Base-by-base conservation (phyloP, 2,888 invertebrate species). In the Apantesis nais region DNA sequence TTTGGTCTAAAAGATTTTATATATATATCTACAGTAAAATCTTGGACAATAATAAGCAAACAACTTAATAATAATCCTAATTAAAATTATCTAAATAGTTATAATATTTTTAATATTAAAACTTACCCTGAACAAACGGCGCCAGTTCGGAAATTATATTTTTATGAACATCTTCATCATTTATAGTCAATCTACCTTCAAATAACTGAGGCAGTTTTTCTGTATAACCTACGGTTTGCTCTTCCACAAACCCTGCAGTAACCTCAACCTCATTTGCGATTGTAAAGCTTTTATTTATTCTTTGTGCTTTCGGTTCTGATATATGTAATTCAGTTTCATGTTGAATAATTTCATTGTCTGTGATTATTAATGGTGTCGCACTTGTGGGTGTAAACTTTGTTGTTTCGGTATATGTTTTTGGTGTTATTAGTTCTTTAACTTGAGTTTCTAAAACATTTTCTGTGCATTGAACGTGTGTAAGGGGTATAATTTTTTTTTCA, bases 391-490 rank as follows among this genome's bases (percentile, higher is more conserved):
- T 86, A 31, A 90, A 75, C 73, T 85, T 89, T 71, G 88, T 83
- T 25, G 76, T 85, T 86, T 89, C 88, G 41, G 81, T 83, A 74
- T 82, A 82, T 78, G 85, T 78, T 75, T 78, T 75, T 63, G 85
- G 84, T 84, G 86, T 82, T 71, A 78, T 73, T 31, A 93, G 82
- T 74, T 92, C 89, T 69, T 88, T 85, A 44, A 84, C 80, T 74
- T 88, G 85, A 75, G 82, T 84, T 83, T 92, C 88, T 68, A 86
- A 67, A 73, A 92, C 80, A 82, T 89, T 90, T 88, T 93, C 94
- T 70, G 90, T 87, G 83, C 92, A 91, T 85, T 91, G 88, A 83
- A 94, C 69, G 81, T 91, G 89, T 88, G 88, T 85, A 75, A 92
- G 88, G 83, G 88, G 89, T 83, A 85, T 90, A 65, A 89, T 73